Base-by-base conservation (phyloP, 2,113 vertebrate genomes). In the Xyrauchen texanus region DNA sequence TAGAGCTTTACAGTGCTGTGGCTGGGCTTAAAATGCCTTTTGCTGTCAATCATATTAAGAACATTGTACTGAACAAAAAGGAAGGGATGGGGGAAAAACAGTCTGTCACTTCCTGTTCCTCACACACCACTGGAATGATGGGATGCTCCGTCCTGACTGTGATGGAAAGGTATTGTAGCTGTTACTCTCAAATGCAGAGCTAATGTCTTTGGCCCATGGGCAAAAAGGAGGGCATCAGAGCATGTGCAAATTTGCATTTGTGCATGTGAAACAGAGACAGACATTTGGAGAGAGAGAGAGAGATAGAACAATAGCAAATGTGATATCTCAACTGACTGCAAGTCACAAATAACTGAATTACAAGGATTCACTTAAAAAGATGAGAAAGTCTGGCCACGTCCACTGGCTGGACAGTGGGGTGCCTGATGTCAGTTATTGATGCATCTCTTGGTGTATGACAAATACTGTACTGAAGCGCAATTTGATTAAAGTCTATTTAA, bases 81-180 rank as follows among this genome's bases (percentile, higher is more conserved):
- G 34, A 15, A 52, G 8, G 53, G 64, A 60, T 45, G 16, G 57
- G 12, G 74, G 13, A 8, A 47, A 78, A 77, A 21, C 58, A 7
- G 55, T 12, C 82, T 81, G 82, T 84, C 79, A 68, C 75, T 84
- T 84, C 65, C 64, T 74, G 65, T 84, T 84, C 79, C 64, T 81
- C 52, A 16, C 82, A 81, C 75, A 75, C 62, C 79, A 69, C 69
- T 81, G 79, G 69, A 81, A 51, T 57, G 44, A 81, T 71, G 75
- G 70, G 78, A 60, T 75, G 55, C 49, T 34, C 49, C 72, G 81
- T 77, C 62, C 77, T 80, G 12, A 44, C 67, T 64, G 45, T 77
- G 74, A 80, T 60, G 64, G 52, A 74, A 70, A 55, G 72, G 61
- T 71, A 68, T 44, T 79, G 49, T 72, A 77, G 77, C 77, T 77